A percentile compares a stretch with the other conserved stretches of the same genome.
Conservation (phyloP, 53 echinoderm and acorn worm species). For the Crossaster papposus region DNA sequence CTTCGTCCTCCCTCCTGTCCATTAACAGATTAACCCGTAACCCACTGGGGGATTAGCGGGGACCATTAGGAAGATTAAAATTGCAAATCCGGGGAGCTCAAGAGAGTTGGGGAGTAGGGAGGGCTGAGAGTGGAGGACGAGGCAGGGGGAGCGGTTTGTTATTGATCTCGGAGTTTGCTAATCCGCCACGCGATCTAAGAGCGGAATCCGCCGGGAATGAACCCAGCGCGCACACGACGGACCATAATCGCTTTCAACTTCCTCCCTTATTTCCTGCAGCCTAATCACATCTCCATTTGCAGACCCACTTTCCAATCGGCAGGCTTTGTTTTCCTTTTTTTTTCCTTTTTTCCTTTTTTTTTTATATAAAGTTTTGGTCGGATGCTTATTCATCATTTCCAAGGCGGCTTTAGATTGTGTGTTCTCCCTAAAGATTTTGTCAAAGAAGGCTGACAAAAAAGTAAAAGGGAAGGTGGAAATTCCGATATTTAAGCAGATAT, state of each 20-base stretch:
- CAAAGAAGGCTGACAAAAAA: slow-evolving; percentile 16
- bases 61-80: slow-evolving; percentile 92
- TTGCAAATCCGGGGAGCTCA: slow-evolving; percentile 73
- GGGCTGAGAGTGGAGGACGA: too few relatives aligned
- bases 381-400: background rate
- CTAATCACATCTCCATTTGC: slow-evolving; percentile 48
- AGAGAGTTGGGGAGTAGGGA: slow-evolving; percentile 17
- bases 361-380: background rate
- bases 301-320: slow-evolving; percentile 51
- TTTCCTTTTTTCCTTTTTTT: too few relatives aligned
- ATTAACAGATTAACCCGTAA: slow-evolving; percentile 90
- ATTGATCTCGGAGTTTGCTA: slow-evolving; percentile 50
- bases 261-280: slow-evolving; percentile 48
- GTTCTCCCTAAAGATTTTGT: slow-evolving; percentile 42
- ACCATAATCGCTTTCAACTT: slow-evolving; percentile 39
- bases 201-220: slow-evolving; percentile 37
- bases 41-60: slow-evolving; percentile 75
- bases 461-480: slow-evolving; percentile 32
- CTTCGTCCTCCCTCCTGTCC: slow-evolving; percentile 25
- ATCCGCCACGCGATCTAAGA: slow-evolving; percentile 61
- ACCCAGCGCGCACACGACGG: background rate
- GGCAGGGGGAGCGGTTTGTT: slow-evolving; percentile 38
- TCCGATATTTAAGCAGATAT: background rate
- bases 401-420: background rate
- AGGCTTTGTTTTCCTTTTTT: background rate